Evolutionary conservation across 2,888 invertebrate genomes (phyloP), one percentile per base, ranked within the genome.

Genomic region (Hoplodrina ambigua): DNA sequence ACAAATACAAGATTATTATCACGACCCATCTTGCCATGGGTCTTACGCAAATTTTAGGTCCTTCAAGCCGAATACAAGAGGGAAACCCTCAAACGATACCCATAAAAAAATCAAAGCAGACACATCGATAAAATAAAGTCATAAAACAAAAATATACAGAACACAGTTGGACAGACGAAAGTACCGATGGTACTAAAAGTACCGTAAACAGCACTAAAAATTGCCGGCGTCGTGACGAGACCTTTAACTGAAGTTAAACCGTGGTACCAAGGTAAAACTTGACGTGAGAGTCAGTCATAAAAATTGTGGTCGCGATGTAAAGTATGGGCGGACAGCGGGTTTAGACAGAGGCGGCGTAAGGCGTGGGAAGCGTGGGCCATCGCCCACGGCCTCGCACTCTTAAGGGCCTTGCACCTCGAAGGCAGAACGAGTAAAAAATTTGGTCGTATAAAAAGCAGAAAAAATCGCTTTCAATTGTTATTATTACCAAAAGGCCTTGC

Each of bases 221-320:
- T 73, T 77, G 78, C 15, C 75, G 66, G 81, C 69, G 64, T 76
- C 80, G 75, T 83, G 82, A 85, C 80, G 78, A 83, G 78, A 81
- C 83, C 83, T 81, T 71, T 85, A 86, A 86, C 81, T 78, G 62
- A 72, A 80, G 84, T 88, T 85, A 85, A 85, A 86, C 78, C 75
- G 81, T 66, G 53, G 70, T 72, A 75, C 78, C 84, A 79, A 87
- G 88, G 89, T 87, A 82, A 82, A 88, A 89, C 84, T 90, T 88
- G 75, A 86, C 85, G 84, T 79, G 84, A 81, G 76, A 78, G 76
- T 66, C 5, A 44, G 54, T 84, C 80, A 69, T 85, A 83, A 81
- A 82, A 80, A 70, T 66, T 53, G 56, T 59, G 46, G 49, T 8
- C 17, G 1, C 13, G 55, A 61, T 41, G 2, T 19, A 75, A 69